These are phyloP conservation scores for Rhincodon typus DNA, from an alignment of 2,797 vertebrate genomes.

Conservation along the genomic window DNA sequence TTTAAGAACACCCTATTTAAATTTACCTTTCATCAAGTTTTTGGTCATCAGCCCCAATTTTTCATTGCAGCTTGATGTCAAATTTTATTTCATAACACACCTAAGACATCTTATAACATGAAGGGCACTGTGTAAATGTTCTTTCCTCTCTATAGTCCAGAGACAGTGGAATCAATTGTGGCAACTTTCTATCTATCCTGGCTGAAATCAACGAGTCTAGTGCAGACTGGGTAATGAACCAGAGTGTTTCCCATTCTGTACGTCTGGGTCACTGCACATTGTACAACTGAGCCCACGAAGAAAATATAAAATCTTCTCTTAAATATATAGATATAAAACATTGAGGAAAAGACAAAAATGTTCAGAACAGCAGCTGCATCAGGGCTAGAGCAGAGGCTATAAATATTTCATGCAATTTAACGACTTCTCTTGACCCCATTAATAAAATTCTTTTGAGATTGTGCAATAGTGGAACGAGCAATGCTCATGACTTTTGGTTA, in stretches of 20 bases:
- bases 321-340: neutral
- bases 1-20: too few species aligned
- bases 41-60: too few species aligned
- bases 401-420: neutral
- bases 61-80: too few species aligned
- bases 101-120: too few species aligned
- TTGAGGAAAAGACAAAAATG: neutral
- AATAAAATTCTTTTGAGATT: slow-evolving; percentile 3
- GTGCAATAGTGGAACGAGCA: neutral
- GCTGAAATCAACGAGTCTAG: neutral
- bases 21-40: too few species aligned
- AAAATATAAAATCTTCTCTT: neutral
- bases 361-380: neutral
- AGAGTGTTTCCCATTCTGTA: neutral
- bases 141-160: neutral
- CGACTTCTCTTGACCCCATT: neutral
- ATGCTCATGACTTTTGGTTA: neutral
- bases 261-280: neutral
- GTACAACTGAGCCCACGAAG: neutral
- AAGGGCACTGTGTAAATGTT: neutral
- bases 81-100: too few species aligned
- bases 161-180: neutral
- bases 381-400: neutral
- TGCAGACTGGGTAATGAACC: neutral
- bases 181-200: neutral